phyloP scores from a whole-genome alignment of 2,797 vertebrate species.

The Tarsius wallacei region DNA sequence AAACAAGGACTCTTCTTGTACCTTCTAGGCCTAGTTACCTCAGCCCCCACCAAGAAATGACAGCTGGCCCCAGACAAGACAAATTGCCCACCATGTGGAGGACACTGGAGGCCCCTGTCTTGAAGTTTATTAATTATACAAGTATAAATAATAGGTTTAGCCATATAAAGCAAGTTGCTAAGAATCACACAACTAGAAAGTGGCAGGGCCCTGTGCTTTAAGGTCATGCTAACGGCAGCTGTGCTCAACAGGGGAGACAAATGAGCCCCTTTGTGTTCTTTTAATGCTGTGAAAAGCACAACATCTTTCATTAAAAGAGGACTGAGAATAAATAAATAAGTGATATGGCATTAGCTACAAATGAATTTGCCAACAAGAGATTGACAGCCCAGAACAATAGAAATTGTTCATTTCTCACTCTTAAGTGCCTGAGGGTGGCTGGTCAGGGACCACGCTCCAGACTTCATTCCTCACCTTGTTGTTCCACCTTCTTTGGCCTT shows the following conservation, averaged over 20 bases:
- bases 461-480: neutral
- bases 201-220: neutral
- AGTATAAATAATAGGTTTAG: neutral
- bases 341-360: neutral
- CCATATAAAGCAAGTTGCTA: neutral
- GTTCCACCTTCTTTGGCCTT: neutral
- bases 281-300: neutral
- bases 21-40: fast-evolving
- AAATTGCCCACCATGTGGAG: neutral
- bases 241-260: neutral
- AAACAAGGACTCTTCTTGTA: fast-evolving
- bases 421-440: neutral
- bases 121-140: neutral
- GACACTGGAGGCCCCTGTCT: neutral
- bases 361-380: neutral
- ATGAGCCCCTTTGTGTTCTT: neutral
- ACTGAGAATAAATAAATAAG: neutral
- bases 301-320: neutral
- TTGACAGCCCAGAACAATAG: neutral
- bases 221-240: neutral
- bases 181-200: neutral
- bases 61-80: neutral
- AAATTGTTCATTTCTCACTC: neutral
- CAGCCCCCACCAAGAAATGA: neutral
- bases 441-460: neutral